These are phyloP conservation scores for Dendrocopos noguchii DNA, from an alignment of 2,113 vertebrate species.

Conservation along the genomic window DNA sequence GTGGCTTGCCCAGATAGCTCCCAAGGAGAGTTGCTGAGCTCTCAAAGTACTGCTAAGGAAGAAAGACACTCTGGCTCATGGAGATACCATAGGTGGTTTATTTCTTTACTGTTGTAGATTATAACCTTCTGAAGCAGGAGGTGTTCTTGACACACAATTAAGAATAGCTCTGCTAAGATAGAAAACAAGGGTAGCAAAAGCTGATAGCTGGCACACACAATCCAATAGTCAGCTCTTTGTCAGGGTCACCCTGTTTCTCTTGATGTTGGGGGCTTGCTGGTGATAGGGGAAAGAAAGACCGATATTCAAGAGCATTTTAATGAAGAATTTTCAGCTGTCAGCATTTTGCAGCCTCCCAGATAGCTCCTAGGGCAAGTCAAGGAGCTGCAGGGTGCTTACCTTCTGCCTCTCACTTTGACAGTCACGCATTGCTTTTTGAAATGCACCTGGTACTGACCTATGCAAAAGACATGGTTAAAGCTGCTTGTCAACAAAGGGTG, in stretches of 20 bases:
- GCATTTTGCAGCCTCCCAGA: background rate
- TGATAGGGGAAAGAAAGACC: background rate
- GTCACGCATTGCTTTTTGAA: fast-evolving
- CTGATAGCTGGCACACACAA: constrained; percentile 19
- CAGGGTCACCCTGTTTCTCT: constrained; percentile 40
- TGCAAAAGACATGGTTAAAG: background rate
- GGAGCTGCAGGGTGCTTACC: background rate
- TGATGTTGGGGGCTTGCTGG: background rate
- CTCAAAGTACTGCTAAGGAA: background rate
- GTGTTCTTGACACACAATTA: constrained; percentile 17
- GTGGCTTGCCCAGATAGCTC: background rate
- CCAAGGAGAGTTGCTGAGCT: background rate
- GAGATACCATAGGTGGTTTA: background rate
- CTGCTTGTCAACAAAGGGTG: background rate
- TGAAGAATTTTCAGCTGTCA: background rate
- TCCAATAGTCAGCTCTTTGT: constrained; percentile 42
- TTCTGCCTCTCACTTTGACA: background rate
- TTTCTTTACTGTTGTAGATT: background rate
- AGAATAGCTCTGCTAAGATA: background rate
- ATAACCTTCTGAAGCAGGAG: constrained; percentile 12
- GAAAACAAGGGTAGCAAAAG: constrained; percentile 23
- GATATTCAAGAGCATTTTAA: background rate
- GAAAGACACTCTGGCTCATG: background rate
- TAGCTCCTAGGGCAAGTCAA: background rate
- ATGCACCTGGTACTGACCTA: background rate